Base-by-base conservation (phyloP, 2,797 vertebrate species). In the Fundulus diaphanus region DNA sequence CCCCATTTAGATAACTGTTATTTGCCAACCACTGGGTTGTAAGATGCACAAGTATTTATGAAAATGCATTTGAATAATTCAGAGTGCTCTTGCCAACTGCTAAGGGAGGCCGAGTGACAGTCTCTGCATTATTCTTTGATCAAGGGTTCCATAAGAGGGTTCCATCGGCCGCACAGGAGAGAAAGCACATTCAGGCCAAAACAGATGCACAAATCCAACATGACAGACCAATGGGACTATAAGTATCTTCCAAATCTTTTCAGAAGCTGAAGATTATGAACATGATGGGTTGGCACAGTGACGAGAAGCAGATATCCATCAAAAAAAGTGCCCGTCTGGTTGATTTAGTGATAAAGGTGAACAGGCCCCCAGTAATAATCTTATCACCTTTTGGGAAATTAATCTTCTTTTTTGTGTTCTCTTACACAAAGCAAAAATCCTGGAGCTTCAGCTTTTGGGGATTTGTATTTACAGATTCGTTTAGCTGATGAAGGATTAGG, bases 81-180 rank as follows among this genome's bases (percentile, higher is more conserved):
- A 93, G 74, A 90, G 89, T 80, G 82, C 89, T 88, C 89, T 89
- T 86, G 90, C 89, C 90, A 90, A 90, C 90, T 92, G 94, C 90
- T 91, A 79, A 83, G 84, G 89, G 87, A 90, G 85, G 88, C 86
- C 90, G 83, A 89, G 90, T 90, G 92, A 90, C 93, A 93, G 92
- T 91, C 89, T 90, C 90, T 88, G 88, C 92, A 92, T 94, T 92
- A 92, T 90, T 85, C 93, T 95, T 93, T 95, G 94, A 95, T 95
- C 93, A 93, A 87, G 83, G 89, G 86, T 82, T 91, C 91, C 91
- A 87, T 86, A 91, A 88, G 91, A 93, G 87, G 68, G 80, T 80
- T 68, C 84, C 90, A 78, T 81, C 22, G 88, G 90, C 90, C 86
- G 82, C 86, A 86, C 85, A 35, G 80, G 85, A 88, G 81, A 87